These are phyloP conservation scores for Andrena haemorrhoa DNA, from an alignment of 2,888 invertebrate genomes.

Conservation along the genomic window DNA sequence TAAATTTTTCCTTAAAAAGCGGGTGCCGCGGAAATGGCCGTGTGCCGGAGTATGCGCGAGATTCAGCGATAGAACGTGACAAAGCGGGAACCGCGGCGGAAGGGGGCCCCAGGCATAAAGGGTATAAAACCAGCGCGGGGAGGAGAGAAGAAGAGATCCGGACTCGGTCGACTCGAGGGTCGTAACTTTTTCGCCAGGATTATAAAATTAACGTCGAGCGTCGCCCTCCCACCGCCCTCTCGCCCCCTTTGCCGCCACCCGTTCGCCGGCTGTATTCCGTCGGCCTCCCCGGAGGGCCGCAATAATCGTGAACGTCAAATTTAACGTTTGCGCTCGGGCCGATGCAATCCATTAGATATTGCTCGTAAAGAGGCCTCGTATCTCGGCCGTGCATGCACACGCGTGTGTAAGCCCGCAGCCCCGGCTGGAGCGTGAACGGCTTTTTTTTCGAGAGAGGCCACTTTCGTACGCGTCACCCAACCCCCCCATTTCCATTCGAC, in stretches of 20 bases:
- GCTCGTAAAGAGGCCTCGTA: constrained; percentile 84
- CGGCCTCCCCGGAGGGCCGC: constrained; percentile 71
- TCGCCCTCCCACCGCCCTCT: constrained; percentile 22
- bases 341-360: constrained; percentile 85
- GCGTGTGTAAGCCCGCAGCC: constrained; percentile 28
- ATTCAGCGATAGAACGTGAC: constrained; percentile 51
- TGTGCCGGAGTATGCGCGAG: constrained; percentile 29
- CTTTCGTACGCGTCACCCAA: constrained; percentile 57
- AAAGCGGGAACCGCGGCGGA: constrained; percentile 43
- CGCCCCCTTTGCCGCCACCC: background rate
- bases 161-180: constrained; percentile 65
- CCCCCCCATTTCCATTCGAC: constrained; percentile 9
- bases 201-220: constrained; percentile 82
- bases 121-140: constrained; percentile 43
- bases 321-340: constrained; percentile 81
- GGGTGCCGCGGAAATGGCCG: background rate
- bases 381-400: constrained; percentile 75
- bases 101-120: constrained; percentile 6
- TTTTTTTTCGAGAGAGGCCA: constrained; percentile 52
- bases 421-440: constrained; percentile 51
- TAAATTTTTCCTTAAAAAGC: background rate
- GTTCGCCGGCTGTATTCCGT: constrained; percentile 30
- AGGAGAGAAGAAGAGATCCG: constrained; percentile 54
- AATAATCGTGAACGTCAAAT: constrained; percentile 85
- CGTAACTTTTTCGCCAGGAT: constrained; percentile 81